Evolutionary conservation across 1,140 invertebrate genomes (phyloP), one percentile per base, ranked within the genome.

Genomic region (Drosophila mayri): DNA sequence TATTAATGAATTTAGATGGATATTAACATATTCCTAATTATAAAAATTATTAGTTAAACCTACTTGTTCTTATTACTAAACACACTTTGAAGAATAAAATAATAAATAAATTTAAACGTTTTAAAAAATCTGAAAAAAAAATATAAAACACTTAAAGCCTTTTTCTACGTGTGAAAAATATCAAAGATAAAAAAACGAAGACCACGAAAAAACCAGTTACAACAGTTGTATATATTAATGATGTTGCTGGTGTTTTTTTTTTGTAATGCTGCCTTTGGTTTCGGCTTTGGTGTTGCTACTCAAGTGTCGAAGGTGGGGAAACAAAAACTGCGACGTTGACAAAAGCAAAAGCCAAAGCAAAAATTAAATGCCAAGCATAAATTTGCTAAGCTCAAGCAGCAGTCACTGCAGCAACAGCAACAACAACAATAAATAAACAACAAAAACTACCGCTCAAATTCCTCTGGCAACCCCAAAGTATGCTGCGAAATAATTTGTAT

Each of bases 141-240:
- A 20, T 35, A 1, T 0, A 20, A 28, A 30, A 10, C 4, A 1
- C 2, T 0, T 16, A 1, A 2, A 14, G 20, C 0, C 0, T 52
- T 54, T 37, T 54, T 54, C 12, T 5, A 3, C 1, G 18, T 54
- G 50, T 37, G 25, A 61, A 49, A 60, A 37, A 38, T 16, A 47
- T 40, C 55, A 73, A 47, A 12, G 4, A 30, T n/a, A 49, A 61
- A 77, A 60, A 62, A 63, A 61, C 54, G 62, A 74, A 61, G 25
- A 7, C 41, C 32, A 37, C 32, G 62, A 77, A 73, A 81, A 81
- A 87, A 87, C 84, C 80, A 83, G 83, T 87, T 87, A 87, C 79
- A 78, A 63, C 83, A 71, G 81, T 70, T 67, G 80, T 79, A 79
- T 88, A 87, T 76, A 72, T 86, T 76, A 80, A 80, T 83, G 81